These are phyloP conservation scores for Cynopterus brachyotis DNA, from an alignment of 2,113 vertebrate species.

Conservation along the genomic window DNA sequence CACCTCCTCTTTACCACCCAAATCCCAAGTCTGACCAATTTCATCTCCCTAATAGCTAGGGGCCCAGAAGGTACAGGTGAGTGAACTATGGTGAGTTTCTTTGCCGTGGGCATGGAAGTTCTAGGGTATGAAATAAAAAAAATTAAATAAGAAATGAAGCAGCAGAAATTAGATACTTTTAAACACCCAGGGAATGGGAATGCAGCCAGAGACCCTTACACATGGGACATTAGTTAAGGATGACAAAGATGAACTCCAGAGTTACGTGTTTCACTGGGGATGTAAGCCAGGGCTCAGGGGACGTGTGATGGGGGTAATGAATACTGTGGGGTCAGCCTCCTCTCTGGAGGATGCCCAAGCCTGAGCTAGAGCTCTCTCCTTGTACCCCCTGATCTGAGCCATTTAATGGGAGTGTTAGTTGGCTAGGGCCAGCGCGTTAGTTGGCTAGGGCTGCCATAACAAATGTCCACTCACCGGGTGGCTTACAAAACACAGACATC, in stretches of 20 bases:
- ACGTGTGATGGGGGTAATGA: not conserved
- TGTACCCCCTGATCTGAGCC: not conserved
- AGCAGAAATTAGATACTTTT: not conserved
- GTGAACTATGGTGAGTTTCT: not conserved
- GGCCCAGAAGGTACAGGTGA: not conserved
- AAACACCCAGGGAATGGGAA: not conserved
- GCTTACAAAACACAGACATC: not conserved
- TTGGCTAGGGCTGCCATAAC: not conserved
- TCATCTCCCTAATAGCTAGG: not conserved
- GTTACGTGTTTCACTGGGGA: fast-evolving
- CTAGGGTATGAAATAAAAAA: not conserved
- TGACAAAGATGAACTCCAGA: not conserved
- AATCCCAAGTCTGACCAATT: not conserved
- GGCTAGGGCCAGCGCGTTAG: not conserved
- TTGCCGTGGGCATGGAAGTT: not conserved
- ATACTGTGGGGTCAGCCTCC: not conserved
- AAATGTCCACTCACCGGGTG: too few relatives aligned
- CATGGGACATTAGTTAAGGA: not conserved
- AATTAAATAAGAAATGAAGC: not conserved
- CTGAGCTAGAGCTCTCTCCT: not conserved
- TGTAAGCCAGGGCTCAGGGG: not conserved
- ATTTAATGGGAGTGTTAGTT: too few relatives aligned
- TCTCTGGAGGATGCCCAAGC: not conserved
- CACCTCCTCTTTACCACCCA: not conserved
- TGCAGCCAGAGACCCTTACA: fast-evolving